A percentile compares a stretch with the other conserved stretches of the same genome.
Conservation (phyloP, 2,113 vertebrate species). For the Amphiprion ocellaris region DNA sequence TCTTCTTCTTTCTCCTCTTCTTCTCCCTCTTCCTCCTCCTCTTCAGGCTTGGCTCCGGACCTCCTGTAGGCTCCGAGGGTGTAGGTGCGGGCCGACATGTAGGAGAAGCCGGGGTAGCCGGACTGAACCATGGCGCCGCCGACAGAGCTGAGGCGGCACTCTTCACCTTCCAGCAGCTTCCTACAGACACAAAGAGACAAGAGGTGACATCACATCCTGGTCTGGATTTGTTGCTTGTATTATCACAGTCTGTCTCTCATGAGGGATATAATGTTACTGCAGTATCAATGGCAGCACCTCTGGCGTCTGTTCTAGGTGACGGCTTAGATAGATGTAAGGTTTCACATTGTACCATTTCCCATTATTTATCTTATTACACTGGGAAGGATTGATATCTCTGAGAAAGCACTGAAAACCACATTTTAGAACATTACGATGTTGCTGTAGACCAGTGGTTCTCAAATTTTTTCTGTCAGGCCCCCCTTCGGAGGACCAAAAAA, state of each 20-base stretch:
- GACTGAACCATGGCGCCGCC: slow-evolving; percentile 81
- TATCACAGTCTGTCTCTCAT: slow-evolving; percentile 2
- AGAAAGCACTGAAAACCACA: slow-evolving; percentile 1
- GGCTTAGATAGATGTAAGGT: neutral
- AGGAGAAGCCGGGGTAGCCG: slow-evolving; percentile 81
- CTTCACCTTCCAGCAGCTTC: slow-evolving; percentile 89
- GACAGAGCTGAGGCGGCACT: slow-evolving; percentile 86
- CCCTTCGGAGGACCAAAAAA: no score
- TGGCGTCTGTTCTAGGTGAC: slow-evolving; percentile 31
- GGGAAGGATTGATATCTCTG: neutral
- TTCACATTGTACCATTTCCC: neutral
- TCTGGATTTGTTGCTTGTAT: slow-evolving; percentile 21
- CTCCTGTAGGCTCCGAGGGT: slow-evolving; percentile 80
- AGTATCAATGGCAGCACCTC: slow-evolving; percentile 21
- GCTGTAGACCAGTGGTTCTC: no score
- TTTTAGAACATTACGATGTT: neutral
- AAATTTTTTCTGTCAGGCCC: no score
- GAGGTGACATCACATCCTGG: neutral
- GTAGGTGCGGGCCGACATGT: slow-evolving; percentile 77
- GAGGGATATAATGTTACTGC: slow-evolving; percentile 29
- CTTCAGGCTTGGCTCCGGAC: slow-evolving; percentile 76
- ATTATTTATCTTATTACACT: slow-evolving; percentile 1
- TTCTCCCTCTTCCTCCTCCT: slow-evolving; percentile 76
- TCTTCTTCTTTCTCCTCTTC: slow-evolving; percentile 58
- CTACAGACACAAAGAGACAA: slow-evolving; percentile 61